phyloP scores from a whole-genome alignment of 2,797 vertebrate species.

The Schizopygopsis pylzovi region DNA sequence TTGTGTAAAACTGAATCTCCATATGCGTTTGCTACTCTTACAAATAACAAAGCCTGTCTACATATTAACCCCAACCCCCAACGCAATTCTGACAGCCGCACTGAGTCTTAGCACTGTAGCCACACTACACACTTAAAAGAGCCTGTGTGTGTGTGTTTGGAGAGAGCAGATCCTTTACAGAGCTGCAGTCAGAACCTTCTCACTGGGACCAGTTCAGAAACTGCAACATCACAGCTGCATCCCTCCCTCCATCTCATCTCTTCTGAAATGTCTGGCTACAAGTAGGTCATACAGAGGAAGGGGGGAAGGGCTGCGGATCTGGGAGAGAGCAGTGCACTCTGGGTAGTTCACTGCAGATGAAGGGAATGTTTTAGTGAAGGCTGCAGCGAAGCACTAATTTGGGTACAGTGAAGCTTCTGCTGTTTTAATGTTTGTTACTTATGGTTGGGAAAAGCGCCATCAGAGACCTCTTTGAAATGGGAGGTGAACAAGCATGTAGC shows the following conservation, averaged over 20 bases:
- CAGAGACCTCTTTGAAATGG: slow-evolving; percentile 1
- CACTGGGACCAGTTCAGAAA: slow-evolving; percentile 46
- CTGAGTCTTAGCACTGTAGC: background rate
- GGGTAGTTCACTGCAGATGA: slow-evolving; percentile 80
- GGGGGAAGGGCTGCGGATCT: slow-evolving; percentile 66
- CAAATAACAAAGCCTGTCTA: slow-evolving; percentile 3
- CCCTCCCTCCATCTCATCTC: slow-evolving; percentile 46
- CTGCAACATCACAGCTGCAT: slow-evolving; percentile 55
- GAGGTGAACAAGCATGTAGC: background rate
- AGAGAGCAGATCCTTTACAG: slow-evolving; percentile 3
- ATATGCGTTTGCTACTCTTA: background rate
- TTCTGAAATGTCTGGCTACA: slow-evolving; percentile 73
- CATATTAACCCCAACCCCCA: slow-evolving; percentile 12
- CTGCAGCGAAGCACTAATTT: slow-evolving; percentile 24
- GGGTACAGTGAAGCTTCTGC: slow-evolving; percentile 46
- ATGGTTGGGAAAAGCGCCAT: background rate
- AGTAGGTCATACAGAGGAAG: slow-evolving; percentile 79
- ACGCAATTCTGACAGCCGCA: background rate
- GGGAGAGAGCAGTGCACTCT: slow-evolving; percentile 76
- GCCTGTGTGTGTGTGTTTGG: background rate
- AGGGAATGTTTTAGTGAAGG: slow-evolving; percentile 59
- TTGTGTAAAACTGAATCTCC: background rate
- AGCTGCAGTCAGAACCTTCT: slow-evolving; percentile 34
- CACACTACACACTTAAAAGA: slow-evolving; percentile 14
- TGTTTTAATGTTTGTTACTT: background rate